Conservation (phyloP, 2,888 invertebrate genomes). For the Dasysyrphus albostriatus region DNA sequence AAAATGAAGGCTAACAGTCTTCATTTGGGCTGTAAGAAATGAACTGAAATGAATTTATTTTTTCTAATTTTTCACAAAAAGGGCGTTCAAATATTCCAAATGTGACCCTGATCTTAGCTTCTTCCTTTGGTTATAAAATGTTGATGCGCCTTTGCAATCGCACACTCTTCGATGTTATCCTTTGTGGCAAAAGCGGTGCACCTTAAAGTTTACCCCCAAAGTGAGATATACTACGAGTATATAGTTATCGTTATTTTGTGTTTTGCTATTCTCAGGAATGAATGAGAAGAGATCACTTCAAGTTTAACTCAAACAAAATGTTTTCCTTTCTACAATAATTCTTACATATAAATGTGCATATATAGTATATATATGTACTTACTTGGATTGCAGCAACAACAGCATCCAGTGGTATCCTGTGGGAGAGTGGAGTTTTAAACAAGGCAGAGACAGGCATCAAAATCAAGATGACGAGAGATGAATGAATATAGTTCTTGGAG, state of each 20-base stretch:
- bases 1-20: too few relatives aligned
- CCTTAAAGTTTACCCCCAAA: constrained; percentile 68
- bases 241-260: constrained; percentile 1
- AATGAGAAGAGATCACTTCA: constrained; percentile 73
- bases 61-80: too few relatives aligned
- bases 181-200: constrained; percentile 73
- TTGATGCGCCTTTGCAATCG: constrained; percentile 62
- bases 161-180: constrained; percentile 74
- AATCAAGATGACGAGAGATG: constrained; percentile 51
- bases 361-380: background rate
- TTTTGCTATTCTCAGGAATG: constrained; percentile 40
- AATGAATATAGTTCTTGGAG: constrained; percentile 43
- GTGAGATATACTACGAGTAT: constrained; percentile 1
- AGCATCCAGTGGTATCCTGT: constrained; percentile 31
- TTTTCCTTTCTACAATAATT: constrained; percentile 69
- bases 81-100: background rate
- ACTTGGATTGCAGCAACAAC: background rate
- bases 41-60: too few relatives aligned
- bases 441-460: constrained; percentile 5
- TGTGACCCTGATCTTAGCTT: background rate
- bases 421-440: constrained; percentile 41
- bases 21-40: too few relatives aligned
- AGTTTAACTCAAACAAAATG: constrained; percentile 76
- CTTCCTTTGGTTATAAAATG: constrained; percentile 24
- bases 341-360: background rate